phyloP scores from a whole-genome alignment of 2,888 invertebrate species.

The Apodemia mormo region DNA sequence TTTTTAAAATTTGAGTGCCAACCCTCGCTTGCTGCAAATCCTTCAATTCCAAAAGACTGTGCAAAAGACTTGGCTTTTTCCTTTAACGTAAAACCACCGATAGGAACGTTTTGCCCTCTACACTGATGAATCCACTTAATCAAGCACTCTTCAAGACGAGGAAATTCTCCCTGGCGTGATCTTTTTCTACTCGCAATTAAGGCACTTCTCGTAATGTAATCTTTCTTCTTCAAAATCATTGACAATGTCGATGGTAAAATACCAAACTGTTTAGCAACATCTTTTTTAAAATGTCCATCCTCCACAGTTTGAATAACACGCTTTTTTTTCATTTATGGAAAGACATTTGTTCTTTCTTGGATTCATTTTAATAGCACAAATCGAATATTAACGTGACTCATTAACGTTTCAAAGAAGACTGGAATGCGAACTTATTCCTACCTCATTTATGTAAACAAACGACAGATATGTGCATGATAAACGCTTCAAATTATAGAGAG shows the following conservation, averaged over 20 bases:
- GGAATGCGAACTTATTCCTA: not conserved
- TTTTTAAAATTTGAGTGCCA: constrained; percentile 19
- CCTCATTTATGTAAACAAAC: not conserved
- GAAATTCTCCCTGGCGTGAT: constrained; percentile 15
- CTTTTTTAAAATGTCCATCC: not conserved
- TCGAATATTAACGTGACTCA: not conserved
- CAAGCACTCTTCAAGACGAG: constrained; percentile 19
- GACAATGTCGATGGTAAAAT: too few species aligned
- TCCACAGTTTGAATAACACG: not conserved
- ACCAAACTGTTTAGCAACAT: not conserved
- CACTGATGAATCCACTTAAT: constrained; percentile 15
- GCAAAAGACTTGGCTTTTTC: constrained; percentile 18
- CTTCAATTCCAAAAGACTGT: constrained; percentile 2
- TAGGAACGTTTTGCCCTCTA: constrained; percentile 15
- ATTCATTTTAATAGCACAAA: not conserved
- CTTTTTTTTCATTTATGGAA: not conserved
- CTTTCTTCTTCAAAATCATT: too few species aligned
- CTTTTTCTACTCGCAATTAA: too few species aligned
- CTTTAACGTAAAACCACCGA: constrained; percentile 3
- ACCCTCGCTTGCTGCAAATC: constrained; percentile 18
- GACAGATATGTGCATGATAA: not conserved
- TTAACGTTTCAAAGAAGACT: not conserved
- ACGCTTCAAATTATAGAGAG: too few species aligned
- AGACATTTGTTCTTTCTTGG: not conserved
- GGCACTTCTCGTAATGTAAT: too few species aligned